A percentile compares a stretch with the other conserved stretches of the same genome.
phyloP scores from a whole-genome alignment of 2,797 vertebrate species.

The Scleropages formosus region DNA sequence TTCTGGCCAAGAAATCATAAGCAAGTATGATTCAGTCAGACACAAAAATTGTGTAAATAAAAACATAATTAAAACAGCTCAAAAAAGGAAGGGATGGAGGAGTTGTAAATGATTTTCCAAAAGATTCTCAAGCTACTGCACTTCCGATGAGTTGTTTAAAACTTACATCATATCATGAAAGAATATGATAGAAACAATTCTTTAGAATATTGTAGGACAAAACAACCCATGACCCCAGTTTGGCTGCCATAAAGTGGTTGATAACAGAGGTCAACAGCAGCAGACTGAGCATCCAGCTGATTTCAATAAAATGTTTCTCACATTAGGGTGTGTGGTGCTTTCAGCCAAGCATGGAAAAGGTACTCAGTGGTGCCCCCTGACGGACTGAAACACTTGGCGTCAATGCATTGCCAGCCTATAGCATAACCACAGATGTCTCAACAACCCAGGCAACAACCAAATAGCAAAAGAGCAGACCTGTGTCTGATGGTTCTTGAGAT shows the following conservation, averaged over 20 bases:
- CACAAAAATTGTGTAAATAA: no score
- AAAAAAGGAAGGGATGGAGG: neutral
- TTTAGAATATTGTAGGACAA: neutral
- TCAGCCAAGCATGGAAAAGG: neutral
- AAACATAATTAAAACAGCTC: no score
- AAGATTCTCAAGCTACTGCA: neutral
- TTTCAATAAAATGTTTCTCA: neutral
- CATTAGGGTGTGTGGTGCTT: neutral
- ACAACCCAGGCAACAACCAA: neutral
- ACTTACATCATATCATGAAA: neutral
- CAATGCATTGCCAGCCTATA: no score
- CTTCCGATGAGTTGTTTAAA: neutral
- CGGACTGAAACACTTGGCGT: neutral
- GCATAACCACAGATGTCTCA: neutral
- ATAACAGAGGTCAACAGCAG: neutral
- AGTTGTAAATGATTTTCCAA: neutral
- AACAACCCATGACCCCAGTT: neutral
- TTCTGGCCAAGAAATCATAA: no score
- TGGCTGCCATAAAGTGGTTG: neutral
- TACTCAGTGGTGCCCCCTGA: constrained; percentile 13
- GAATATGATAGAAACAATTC: no score
- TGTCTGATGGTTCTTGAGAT: constrained; percentile 15
- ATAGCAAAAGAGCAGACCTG: constrained; percentile 8
- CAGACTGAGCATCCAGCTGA: neutral
- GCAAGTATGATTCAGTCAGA: no score